Evolutionary conservation across 2,888 invertebrate species (phyloP), one percentile per base, ranked within the genome.

Genomic region (Heteropelma amictum): DNA sequence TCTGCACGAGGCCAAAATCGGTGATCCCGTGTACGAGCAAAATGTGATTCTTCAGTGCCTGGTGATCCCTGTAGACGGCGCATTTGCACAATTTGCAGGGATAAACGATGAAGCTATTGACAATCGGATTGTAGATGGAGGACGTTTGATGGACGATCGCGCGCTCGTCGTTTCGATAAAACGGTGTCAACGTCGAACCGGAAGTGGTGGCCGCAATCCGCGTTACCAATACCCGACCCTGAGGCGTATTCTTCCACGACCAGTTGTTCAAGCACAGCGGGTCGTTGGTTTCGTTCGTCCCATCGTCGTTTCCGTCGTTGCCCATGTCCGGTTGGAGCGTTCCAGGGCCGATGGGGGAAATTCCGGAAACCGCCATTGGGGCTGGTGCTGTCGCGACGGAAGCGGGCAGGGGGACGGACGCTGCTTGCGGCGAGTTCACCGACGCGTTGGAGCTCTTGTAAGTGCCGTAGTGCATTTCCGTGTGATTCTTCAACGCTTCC

Each of bases 141-240:
- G 33, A n/a, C 8, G 60, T 1, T 26, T 51, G 30, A 7, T 40
- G 40, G 2, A 51, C 7, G 12, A 54, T 19, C 19, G 53, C 21
- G 0, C 33, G 64, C 23, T 45, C 54, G 28, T 49, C 40, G 2
- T 19, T 54, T 7, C 6, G 92, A 92, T 56, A 92, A 85, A 81
- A 92, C 93, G 38, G 93, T 86, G 76, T 92, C 92, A 80, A 93
- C 93, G 21, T 92, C 91, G 3, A 28, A 8, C 93, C 90, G 12
- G 71, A 68, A 17, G 14, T 7, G n/a, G 14, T 80, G 82, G 0
- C 86, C 84, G 23, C 58, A 7, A 53, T 1, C 6, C 60, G 45
- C 3, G 63, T 35, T 30, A 61, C 60, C 28, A 45, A 23, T 33
- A 73, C 40, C 3, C 61, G 17, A 7, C 72, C 67, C 6, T 63